Evolutionary conservation across 2,888 invertebrate species (phyloP).

Genomic region (Drosophila silvestris): DNA sequence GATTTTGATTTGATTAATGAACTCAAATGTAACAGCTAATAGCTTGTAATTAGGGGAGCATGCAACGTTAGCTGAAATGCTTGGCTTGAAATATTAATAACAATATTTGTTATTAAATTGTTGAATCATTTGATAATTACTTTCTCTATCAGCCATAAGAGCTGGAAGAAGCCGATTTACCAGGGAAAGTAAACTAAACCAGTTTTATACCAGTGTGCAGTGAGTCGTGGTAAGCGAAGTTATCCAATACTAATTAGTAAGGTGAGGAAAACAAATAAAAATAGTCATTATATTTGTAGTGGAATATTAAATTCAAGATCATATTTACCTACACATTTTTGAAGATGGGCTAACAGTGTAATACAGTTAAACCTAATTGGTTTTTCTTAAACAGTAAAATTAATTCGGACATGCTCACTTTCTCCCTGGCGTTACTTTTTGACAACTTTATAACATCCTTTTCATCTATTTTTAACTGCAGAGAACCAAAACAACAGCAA

Average conservation of each 20-base stretch:
- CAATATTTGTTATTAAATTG: neutral
- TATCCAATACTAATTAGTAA: neutral
- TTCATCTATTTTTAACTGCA: neutral
- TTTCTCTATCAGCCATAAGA: neutral
- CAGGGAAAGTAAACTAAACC: conserved; percentile 9
- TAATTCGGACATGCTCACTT: neutral
- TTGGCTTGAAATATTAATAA: neutral
- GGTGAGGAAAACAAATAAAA: neutral
- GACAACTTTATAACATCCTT: neutral
- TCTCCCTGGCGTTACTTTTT: neutral
- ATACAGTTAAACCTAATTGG: neutral
- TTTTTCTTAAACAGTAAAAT: neutral
- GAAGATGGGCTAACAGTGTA: neutral
- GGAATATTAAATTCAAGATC: neutral
- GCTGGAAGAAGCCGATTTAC: neutral
- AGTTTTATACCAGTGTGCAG: conserved; percentile 26
- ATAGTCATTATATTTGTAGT: neutral
- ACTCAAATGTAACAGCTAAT: conserved; percentile 20
- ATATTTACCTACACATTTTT: neutral
- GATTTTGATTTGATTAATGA: conserved; percentile 52
- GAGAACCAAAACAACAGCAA: conserved; percentile 8
- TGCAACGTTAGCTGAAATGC: conserved; percentile 10
- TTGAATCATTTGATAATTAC: neutral
- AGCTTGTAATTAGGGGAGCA: conserved; percentile 21
- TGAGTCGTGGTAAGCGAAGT: conserved; percentile 48